phyloP scores from a whole-genome alignment of 1,140 invertebrate genomes.

The Paraescarpia echinospica region DNA sequence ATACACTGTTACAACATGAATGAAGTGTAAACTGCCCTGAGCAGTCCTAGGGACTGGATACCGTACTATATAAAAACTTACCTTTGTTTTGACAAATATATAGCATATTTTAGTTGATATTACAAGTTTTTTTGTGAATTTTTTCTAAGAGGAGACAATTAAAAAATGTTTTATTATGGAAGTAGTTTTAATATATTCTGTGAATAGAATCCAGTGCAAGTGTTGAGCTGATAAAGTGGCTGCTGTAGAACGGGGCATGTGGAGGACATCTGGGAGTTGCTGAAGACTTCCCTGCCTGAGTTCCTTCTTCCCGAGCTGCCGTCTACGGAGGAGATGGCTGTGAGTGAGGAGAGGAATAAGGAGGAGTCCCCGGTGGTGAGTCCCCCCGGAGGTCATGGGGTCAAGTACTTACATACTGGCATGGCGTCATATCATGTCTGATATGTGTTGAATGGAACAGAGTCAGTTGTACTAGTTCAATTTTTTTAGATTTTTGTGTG shows the following conservation, averaged over 20 bases:
- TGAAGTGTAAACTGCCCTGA: too few relatives aligned
- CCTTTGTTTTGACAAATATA: too few relatives aligned
- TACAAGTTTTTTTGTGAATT: too few relatives aligned
- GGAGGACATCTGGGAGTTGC: slow-evolving; percentile 52
- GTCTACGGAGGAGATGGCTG: slow-evolving; percentile 31
- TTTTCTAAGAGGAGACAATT: too few relatives aligned
- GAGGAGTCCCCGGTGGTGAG: not conserved
- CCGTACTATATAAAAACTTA: too few relatives aligned
- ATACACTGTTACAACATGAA: too few relatives aligned
- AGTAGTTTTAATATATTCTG: too few relatives aligned
- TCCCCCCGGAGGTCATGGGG: not conserved
- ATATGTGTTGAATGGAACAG: not conserved
- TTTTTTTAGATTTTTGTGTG: not conserved
- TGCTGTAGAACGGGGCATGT: slow-evolving; percentile 47
- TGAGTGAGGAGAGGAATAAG: slow-evolving; percentile 34
- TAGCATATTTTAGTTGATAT: too few relatives aligned
- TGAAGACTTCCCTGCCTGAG: slow-evolving; percentile 47
- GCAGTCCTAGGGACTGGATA: too few relatives aligned
- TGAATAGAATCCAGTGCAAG: too few relatives aligned
- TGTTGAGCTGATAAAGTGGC: not conserved
- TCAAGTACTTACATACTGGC: not conserved
- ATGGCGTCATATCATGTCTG: not conserved
- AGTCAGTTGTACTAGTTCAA: not conserved
- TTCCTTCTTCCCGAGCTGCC: slow-evolving; percentile 52
- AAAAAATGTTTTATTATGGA: too few relatives aligned